Conservation (phyloP, 92 coral and sea anemone genomes). For the Umimayanthus chanpuru region DNA sequence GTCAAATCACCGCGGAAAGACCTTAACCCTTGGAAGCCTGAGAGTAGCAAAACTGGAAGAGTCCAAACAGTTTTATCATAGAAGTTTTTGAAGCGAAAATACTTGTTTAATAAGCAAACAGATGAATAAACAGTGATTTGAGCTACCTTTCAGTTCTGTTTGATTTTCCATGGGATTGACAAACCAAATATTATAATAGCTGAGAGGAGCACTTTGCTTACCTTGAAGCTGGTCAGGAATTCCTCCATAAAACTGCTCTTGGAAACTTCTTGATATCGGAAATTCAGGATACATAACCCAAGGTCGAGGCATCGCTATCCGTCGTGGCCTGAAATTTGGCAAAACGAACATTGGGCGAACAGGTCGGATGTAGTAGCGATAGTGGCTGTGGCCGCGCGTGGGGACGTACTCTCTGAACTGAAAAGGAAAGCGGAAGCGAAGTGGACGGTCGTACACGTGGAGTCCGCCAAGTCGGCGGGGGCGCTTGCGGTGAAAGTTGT, state of each 20-base stretch:
- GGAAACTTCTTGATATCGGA: slow-evolving; percentile 1
- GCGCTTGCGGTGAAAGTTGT: not conserved
- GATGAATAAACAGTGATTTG: not conserved
- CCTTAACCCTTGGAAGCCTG: not conserved
- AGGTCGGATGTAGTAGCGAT: slow-evolving; percentile 25
- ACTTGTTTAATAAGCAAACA: not conserved
- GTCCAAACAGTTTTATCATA: not conserved
- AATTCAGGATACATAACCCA: slow-evolving; percentile 18
- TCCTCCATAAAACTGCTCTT: slow-evolving; percentile 4
- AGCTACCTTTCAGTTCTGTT: not conserved
- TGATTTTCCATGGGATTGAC: not conserved
- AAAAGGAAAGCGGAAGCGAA: slow-evolving; percentile 19
- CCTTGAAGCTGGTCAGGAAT: slow-evolving; percentile 12
- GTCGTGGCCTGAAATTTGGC: slow-evolving; percentile 15
- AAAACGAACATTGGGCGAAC: slow-evolving; percentile 28
- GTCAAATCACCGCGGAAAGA: not conserved
- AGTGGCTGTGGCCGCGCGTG: not conserved
- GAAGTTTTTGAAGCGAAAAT: not conserved
- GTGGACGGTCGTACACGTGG: slow-evolving; percentile 6
- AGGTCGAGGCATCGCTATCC: not conserved
- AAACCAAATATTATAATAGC: not conserved
- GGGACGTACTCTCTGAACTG: slow-evolving; percentile 37
- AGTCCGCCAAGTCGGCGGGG: slow-evolving; percentile 6
- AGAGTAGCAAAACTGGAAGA: not conserved
- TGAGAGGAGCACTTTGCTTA: slow-evolving; percentile 1